Evolutionary conservation across 2,113 vertebrate genomes (phyloP), one percentile per base, ranked within the genome.

Genomic region (Sigmodon hispidus): DNA sequence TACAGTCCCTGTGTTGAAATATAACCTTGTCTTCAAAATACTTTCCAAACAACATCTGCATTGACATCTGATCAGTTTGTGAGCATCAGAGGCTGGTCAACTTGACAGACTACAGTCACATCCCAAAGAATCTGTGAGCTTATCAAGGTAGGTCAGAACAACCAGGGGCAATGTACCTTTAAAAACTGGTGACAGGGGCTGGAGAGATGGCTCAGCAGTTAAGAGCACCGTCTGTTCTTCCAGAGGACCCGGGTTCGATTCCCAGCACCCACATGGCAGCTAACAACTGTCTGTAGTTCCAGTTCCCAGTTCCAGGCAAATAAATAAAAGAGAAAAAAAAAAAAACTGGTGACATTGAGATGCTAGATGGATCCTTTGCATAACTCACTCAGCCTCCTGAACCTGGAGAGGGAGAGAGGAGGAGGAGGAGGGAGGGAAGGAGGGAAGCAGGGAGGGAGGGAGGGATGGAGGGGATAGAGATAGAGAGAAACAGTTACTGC

Each of bases 361-460:
- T 48, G 24, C 31, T 57, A 45, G 34, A 12, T 10, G 75, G 31
- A 81, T n/a, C 15, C 5, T 57, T 43, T 52, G 21, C n/a, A 1
- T n/a, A 45, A 75, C 55, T 55, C 73, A 16, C 29, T 72, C 15
- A n/a, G 21, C 55, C 21, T 40, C 13, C 75, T 72, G 15, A 72
- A 26, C 61, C 65, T 77, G 11, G 26, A 83, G 72, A 48, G 45
- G 0, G 31, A 8, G 69, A 2, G 69, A 65, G 61, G 26, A 16
- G 29, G 2, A 34, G 9, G 16, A 29, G 9, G 34, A 15, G 10
- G 21, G 4, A 1, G 7, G 7, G 11, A 13, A 0, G 1, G 16
- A 2, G 10, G 4, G 34, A 19, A 21, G 36, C 17, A 26, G 2
- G 6, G n/a, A 1, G 11, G 8, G 17, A 0, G 9, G 26, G 45